A percentile compares a stretch with the other conserved stretches of the same genome.
These are phyloP conservation scores for Chaetodon auriga DNA, from an alignment of 2,113 vertebrate genomes.

Conservation along the genomic window DNA sequence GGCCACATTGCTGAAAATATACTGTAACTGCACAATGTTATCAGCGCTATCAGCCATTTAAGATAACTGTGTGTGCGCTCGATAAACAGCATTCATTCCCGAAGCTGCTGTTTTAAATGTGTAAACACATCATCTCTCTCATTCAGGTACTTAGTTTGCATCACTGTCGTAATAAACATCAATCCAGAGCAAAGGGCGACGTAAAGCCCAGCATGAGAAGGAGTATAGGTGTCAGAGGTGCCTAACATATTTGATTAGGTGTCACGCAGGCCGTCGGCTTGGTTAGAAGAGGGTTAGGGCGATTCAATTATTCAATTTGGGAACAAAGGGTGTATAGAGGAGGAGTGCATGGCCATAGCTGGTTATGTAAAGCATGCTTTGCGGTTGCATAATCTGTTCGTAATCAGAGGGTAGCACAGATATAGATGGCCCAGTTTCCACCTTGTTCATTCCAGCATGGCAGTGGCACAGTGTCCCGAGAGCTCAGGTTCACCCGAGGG, in stretches of 20 bases:
- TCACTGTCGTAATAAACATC: not conserved
- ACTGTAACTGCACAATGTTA: not conserved
- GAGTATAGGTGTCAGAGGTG: not conserved
- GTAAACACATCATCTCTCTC: not conserved
- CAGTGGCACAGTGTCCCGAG: conserved; percentile 68
- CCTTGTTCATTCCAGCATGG: conserved; percentile 52
- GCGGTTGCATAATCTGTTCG: conserved; percentile 81
- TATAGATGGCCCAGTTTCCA: conserved; percentile 83
- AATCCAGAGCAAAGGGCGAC: not conserved
- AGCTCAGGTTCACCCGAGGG: conserved; percentile 57
- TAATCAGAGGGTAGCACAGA: conserved; percentile 77
- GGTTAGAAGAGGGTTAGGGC: not conserved
- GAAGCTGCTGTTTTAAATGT: not conserved
- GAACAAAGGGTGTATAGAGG: conserved; percentile 49
- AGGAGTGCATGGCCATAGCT: conserved; percentile 41
- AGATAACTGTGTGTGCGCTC: not conserved
- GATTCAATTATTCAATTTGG: conserved; percentile 31
- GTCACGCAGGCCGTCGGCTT: not conserved
- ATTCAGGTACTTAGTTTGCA: not conserved
- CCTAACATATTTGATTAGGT: conserved; percentile 1
- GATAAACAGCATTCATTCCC: not conserved
- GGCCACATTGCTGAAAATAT: not conserved
- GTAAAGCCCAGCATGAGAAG: not conserved
- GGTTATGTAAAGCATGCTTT: conserved; percentile 80
- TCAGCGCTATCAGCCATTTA: not conserved